These are phyloP conservation scores for Byasa hedistus DNA, from an alignment of 2,888 invertebrate species.

Conservation along the genomic window DNA sequence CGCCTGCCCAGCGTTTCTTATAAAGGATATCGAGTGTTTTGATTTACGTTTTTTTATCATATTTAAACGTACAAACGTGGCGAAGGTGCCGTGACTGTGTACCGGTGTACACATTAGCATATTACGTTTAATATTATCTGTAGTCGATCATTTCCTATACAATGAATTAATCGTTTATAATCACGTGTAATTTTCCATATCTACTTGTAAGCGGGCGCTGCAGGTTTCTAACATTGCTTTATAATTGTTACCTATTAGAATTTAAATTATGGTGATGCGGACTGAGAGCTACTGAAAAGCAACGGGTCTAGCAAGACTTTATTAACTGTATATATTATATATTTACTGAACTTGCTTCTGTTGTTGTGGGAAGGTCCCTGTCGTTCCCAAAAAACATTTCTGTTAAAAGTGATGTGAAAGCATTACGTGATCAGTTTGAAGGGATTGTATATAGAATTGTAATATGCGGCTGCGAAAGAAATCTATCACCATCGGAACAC, in stretches of 20 bases:
- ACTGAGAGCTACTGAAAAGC: too few relatives aligned
- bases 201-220: slow-evolving; percentile 24
- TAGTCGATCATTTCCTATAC: slow-evolving; percentile 39
- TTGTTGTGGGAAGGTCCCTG: too few relatives aligned
- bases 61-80: slow-evolving; percentile 40
- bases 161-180: slow-evolving; percentile 38
- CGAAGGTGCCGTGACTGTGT: slow-evolving; percentile 39
- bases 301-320: too few relatives aligned
- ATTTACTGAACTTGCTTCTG: too few relatives aligned
- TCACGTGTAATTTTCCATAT: slow-evolving; percentile 40
- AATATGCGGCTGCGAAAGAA: too few relatives aligned
- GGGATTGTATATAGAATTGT: too few relatives aligned
- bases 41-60: slow-evolving; percentile 36
- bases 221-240: slow-evolving; percentile 29
- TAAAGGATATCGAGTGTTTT: slow-evolving; percentile 18
- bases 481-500: too few relatives aligned
- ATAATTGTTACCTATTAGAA: slow-evolving; percentile 20
- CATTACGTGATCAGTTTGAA: too few relatives aligned
- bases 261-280: too few relatives aligned
- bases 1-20: neutral
- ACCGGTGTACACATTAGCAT: slow-evolving; percentile 35
- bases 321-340: too few relatives aligned
- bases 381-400: too few relatives aligned
- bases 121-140: slow-evolving; percentile 31
- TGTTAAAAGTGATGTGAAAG: too few relatives aligned